Base-by-base conservation (phyloP, 2,888 invertebrate species). In the Tenthredo livida region DNA sequence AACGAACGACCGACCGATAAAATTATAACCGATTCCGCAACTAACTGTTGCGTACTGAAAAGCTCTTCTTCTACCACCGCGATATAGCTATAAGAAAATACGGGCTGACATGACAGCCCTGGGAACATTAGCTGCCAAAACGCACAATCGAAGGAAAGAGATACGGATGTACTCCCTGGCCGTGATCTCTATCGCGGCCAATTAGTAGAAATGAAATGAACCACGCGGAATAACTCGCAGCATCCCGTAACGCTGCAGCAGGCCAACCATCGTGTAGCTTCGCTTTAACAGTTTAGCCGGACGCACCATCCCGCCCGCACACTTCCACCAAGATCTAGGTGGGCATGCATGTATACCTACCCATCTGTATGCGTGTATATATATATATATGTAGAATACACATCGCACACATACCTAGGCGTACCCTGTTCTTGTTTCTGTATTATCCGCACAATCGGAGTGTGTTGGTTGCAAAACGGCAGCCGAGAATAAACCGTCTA, bases 131-230 rank as follows among this genome's bases (percentile, higher is more conserved):
- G n/a, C 72, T 43, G 72, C 25, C 72, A 61, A 65, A 80, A 58
- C n/a, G 61, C 9, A 61, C 40, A 80, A 61, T 58, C 80, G 29
- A n/a, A 61, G 58, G 33, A 65, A 58, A 80, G n/a, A 65, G 61
- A 80, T 50, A 65, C 61, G 80, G 80, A 80, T 65, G 65, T 61
- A 61, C 40, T 54, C 21, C 61, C 37, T 58, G 61, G 61, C 65
- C 61, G 80, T 61, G 80, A 80, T 86, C 88, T 87, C 90, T 89
- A 90, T 90, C 90, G 77, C 54, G 88, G 90, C 90, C 92, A 92
- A 92, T 92, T 92, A 92, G 91, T 88, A 90, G 90, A 91, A 91
- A 91, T 91, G 90, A 91, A 91, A 91, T 91, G 90, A 89, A 86
- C 89, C 88, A 88, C 87, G 86, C 87, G 90, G 92, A 92, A 91